Percentiles rank a stretch among this genome's conserved stretches.
These are phyloP conservation scores for Vanessa cardui DNA, from an alignment of 2,888 invertebrate species.

Conservation along the genomic window DNA sequence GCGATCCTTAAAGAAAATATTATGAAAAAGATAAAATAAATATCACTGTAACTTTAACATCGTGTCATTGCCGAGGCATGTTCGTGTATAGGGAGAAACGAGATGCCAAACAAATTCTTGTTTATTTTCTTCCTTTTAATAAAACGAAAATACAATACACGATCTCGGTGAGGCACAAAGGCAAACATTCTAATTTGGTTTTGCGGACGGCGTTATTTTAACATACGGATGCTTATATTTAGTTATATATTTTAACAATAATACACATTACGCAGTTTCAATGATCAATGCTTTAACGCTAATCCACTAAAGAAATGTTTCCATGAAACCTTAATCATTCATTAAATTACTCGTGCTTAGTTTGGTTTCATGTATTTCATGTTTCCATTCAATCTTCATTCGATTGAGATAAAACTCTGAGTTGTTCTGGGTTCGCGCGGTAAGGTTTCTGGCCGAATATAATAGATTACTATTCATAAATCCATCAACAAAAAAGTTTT, in stretches of 20 bases:
- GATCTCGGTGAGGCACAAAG: constrained; percentile 55
- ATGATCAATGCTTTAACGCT: constrained; percentile 30
- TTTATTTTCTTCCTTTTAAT: constrained; percentile 65
- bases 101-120: constrained; percentile 48
- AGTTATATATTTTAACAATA: constrained; percentile 42
- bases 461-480: too few species aligned
- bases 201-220: constrained; percentile 55
- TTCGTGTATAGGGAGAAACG: background rate
- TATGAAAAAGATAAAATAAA: background rate
- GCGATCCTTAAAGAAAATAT: too few species aligned
- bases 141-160: constrained; percentile 63
- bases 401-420: too few species aligned
- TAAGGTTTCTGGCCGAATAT: too few species aligned
- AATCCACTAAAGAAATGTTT: background rate
- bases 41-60: background rate
- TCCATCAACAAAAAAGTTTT: too few species aligned
- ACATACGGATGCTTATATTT: constrained; percentile 53
- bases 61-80: background rate
- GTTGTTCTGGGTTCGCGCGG: too few species aligned
- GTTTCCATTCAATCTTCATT: too few species aligned
- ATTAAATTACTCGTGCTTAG: background rate
- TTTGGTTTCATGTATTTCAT: too few species aligned
- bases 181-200: constrained; percentile 61
- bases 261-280: constrained; percentile 50
- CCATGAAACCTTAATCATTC: background rate